These are phyloP conservation scores for Rugalucina vietnamica DNA, from an alignment of 2,888 invertebrate genomes.

Conservation along the genomic window DNA sequence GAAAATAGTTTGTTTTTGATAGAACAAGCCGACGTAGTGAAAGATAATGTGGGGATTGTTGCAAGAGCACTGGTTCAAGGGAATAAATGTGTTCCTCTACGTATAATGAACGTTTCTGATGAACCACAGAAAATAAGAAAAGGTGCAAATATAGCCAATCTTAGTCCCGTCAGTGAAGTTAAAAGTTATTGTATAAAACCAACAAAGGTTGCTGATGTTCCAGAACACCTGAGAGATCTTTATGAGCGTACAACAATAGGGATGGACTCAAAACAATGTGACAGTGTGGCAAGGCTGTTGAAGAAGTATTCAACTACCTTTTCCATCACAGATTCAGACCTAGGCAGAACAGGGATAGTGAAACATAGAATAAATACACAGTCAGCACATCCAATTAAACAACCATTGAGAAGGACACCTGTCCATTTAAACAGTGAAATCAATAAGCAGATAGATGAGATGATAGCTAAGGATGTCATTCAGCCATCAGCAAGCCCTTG, in stretches of 20 bases:
- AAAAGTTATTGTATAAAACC: neutral
- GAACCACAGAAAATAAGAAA: slow-evolving; percentile 35
- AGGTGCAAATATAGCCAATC: slow-evolving; percentile 40
- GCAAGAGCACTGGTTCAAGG: slow-evolving; percentile 44
- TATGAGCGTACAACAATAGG: slow-evolving; percentile 4
- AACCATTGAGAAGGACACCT: slow-evolving; percentile 43
- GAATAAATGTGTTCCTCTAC: slow-evolving; percentile 37
- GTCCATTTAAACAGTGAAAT: slow-evolving; percentile 12
- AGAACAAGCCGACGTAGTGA: slow-evolving; percentile 25
- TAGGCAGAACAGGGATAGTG: slow-evolving; percentile 45
- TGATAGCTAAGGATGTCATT: slow-evolving; percentile 16
- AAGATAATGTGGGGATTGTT: slow-evolving; percentile 28
- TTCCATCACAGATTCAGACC: slow-evolving; percentile 23
- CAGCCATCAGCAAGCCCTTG: slow-evolving; percentile 37
- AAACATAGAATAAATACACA: slow-evolving; percentile 50
- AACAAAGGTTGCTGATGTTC: neutral
- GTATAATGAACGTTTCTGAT: slow-evolving; percentile 50
- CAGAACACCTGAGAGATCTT: slow-evolving; percentile 21
- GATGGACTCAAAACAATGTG: neutral
- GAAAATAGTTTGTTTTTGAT: slow-evolving; percentile 7
- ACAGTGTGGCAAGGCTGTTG: slow-evolving; percentile 17
- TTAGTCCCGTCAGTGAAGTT: slow-evolving; percentile 18
- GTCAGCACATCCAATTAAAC: slow-evolving; percentile 49
- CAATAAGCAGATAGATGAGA: neutral
- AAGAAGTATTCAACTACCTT: slow-evolving; percentile 33